phyloP scores from a whole-genome alignment of 2,888 invertebrate genomes.

The Catocala nupta region DNA sequence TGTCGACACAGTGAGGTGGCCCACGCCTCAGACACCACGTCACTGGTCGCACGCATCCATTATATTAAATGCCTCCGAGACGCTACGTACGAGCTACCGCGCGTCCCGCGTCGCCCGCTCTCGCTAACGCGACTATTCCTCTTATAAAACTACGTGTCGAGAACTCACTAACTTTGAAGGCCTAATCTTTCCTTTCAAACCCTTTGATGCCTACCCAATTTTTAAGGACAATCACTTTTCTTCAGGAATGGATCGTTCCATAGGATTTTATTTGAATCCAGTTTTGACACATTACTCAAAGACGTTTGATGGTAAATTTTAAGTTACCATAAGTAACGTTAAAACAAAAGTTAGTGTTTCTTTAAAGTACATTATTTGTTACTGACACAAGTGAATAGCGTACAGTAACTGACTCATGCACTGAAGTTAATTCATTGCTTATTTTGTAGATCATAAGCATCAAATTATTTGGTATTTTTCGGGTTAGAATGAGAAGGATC shows the following conservation, averaged over 20 bases:
- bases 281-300: not conserved
- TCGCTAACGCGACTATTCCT: not conserved
- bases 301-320: not conserved
- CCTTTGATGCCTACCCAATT: constrained; percentile 1
- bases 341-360: not conserved
- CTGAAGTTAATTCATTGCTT: too few relatives aligned
- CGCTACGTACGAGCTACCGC: constrained; percentile 17
- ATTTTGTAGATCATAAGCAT: too few relatives aligned
- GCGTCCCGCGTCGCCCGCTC: not conserved
- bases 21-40: constrained; percentile 63
- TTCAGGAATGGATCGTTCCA: not conserved
- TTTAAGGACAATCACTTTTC: constrained; percentile 3
- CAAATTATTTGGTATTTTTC: too few relatives aligned
- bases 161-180: constrained; percentile 1
- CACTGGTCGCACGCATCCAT: constrained; percentile 48
- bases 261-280: not conserved
- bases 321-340: not conserved
- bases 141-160: not conserved
- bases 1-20: constrained; percentile 47
- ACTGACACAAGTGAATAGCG: too few relatives aligned
- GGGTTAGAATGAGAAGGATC: too few relatives aligned
- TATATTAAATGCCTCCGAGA: constrained; percentile 43
- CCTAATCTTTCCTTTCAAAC: not conserved
- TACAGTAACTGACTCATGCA: too few relatives aligned
- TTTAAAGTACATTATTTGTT: too few relatives aligned